Evolutionary conservation across 1,140 invertebrate genomes (phyloP).

Genomic region (Neomicropteryx cornuta): DNA sequence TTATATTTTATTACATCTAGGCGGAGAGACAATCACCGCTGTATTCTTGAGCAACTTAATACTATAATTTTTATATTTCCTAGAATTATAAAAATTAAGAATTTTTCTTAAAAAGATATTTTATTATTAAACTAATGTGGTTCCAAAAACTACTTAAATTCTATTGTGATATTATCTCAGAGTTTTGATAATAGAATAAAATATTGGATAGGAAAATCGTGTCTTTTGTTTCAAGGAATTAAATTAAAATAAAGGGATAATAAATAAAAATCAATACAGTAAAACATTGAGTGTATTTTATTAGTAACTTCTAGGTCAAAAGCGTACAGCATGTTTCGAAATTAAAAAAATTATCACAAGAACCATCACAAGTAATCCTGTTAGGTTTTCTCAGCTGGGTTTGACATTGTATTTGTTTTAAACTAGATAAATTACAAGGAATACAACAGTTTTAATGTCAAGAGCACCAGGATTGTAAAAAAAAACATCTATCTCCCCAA

Average conservation of each 20-base stretch:
- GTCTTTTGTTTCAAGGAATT: neutral
- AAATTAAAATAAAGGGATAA: neutral
- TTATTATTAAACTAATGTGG: neutral
- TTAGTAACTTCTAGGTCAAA: conserved; percentile 38
- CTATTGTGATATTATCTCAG: neutral
- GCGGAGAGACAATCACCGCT: no score
- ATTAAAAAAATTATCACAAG: neutral
- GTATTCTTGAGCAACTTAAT: no score
- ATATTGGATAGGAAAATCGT: neutral
- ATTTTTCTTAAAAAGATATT: neutral
- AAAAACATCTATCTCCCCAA: no score
- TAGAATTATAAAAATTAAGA: conserved; percentile 3
- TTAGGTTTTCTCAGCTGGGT: no score
- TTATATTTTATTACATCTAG: no score
- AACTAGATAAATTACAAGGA: neutral
- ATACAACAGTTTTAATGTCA: conserved; percentile 5
- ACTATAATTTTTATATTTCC: conserved; percentile 12
- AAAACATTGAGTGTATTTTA: conserved; percentile 43
- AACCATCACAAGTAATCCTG: neutral
- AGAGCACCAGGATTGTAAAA: neutral
- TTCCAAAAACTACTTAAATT: no score
- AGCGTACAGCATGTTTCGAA: conserved; percentile 20
- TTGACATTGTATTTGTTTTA: neutral
- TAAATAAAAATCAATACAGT: conserved; percentile 14
- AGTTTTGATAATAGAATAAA: neutral